Conservation (phyloP, 2,797 vertebrate species). For the Manis crassicaudata region DNA sequence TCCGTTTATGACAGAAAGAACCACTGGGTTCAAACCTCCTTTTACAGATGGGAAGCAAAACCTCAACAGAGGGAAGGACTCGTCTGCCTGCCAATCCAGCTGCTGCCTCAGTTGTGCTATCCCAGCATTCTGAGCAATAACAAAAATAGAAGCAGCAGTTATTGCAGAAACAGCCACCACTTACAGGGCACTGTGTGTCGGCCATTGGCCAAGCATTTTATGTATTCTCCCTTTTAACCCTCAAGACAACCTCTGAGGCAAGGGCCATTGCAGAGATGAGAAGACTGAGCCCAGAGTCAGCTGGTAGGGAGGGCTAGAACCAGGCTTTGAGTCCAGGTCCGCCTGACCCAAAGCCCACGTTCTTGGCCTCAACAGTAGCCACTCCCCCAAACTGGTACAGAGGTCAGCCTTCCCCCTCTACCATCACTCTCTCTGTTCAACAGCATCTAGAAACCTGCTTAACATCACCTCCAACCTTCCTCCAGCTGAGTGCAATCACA, state of each 20-base stretch:
- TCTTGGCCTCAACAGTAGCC: background rate
- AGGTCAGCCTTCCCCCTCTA: background rate
- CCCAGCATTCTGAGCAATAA: background rate
- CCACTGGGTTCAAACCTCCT: background rate
- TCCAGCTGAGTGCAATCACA: background rate
- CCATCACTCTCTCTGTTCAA: background rate
- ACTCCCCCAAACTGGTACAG: background rate
- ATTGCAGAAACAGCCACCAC: background rate
- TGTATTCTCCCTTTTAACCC: background rate
- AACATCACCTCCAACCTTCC: background rate
- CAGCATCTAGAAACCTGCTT: background rate
- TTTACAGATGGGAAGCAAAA: background rate
- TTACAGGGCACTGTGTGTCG: accelerated
- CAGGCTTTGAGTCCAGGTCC: background rate
- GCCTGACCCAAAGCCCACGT: background rate
- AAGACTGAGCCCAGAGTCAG: background rate
- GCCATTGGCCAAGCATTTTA: background rate
- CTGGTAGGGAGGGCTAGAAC: background rate
- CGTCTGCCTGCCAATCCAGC: background rate
- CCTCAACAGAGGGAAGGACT: background rate
- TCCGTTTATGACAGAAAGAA: background rate
- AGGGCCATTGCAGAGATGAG: background rate
- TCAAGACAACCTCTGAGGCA: background rate
- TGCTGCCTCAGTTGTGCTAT: background rate
- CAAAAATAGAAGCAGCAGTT: background rate